Evolutionary conservation across 1,140 invertebrate species (phyloP), one percentile per base, ranked within the genome.

Genomic region (Diabrotica virgifera): DNA sequence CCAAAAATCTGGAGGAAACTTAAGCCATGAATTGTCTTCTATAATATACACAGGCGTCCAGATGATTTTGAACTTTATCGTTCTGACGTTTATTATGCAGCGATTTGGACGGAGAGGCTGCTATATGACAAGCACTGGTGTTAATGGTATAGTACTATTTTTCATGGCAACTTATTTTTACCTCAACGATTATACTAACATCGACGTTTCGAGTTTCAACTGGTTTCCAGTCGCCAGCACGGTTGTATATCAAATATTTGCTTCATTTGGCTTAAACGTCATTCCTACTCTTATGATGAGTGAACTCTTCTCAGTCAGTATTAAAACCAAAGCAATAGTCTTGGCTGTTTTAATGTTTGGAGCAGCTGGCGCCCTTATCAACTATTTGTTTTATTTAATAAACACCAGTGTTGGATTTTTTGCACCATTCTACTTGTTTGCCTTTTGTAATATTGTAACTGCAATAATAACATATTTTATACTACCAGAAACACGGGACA

Each of bases 401-500:
- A 72, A 78, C 61, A 73, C 76, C 5, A 54, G 80, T 2, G 82
- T 95, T 52, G 89, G 91, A 0, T 78, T 85, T 40, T 83, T 86
- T 65, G 88, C 87, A 0, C 86, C 89, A 0, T 93, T 95, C 78
- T 92, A 90, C 87, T 74, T 94, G 40, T 97, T 93, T 74, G 87
- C 87, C 11, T 75, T 83, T 8, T 84, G 92, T 65, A 91, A 90
- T 69, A 72, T 89, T 8, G 46, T 88, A 6, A 90, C 90, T 11
- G 75, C 94, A 38, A 75, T 94, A 50, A 90, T 96, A 75, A 87
- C 93, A 6, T 87, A 89, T 66, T 78, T 90, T 60, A 89, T 86
- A 68, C 90, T 97, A 36, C 95, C 94, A 12, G 95, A 97, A 80
- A 97, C 95, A 0, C 90, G 92, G 74, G 94, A 94, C 5, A 90